phyloP scores from a whole-genome alignment of 2,113 vertebrate genomes.

The Zosterops borbonicus region DNA sequence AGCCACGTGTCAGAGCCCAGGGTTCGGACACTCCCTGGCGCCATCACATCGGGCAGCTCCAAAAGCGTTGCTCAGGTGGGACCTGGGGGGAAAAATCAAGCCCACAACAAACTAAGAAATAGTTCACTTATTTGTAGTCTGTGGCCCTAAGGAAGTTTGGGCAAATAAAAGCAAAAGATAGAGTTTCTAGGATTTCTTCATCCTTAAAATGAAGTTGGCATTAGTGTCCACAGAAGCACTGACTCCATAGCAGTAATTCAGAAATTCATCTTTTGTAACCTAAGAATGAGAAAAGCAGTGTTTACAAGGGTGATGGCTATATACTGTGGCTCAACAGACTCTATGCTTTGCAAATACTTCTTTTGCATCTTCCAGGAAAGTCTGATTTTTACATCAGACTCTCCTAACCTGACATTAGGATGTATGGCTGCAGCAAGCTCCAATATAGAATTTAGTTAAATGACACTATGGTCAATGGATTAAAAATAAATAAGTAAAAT shows the following conservation, averaged over 20 bases:
- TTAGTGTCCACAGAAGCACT: conserved; percentile 62
- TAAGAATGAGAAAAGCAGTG: neutral
- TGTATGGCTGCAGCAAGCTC: neutral
- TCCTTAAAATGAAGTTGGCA: conserved; percentile 66
- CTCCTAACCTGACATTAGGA: neutral
- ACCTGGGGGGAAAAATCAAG: neutral
- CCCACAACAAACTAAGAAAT: neutral
- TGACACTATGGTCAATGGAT: neutral
- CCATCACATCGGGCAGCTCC: neutral
- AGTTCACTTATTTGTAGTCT: neutral
- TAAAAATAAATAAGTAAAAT: neutral
- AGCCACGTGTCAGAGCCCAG: neutral
- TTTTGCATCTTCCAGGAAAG: neutral
- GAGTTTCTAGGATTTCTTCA: conserved; percentile 65
- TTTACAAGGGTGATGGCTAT: neutral
- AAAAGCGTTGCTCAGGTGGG: fast-evolving
- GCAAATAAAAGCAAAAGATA: conserved; percentile 1
- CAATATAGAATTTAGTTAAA: neutral
- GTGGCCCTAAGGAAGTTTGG: neutral
- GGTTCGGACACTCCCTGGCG: neutral
- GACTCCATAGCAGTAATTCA: conserved; percentile 64
- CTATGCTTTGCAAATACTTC: neutral
- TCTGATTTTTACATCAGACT: neutral
- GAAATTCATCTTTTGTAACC: conserved; percentile 67
- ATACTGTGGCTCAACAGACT: neutral